Evolutionary conservation across 2,888 invertebrate species (phyloP).

Genomic region (Schrankia costaestrigalis): DNA sequence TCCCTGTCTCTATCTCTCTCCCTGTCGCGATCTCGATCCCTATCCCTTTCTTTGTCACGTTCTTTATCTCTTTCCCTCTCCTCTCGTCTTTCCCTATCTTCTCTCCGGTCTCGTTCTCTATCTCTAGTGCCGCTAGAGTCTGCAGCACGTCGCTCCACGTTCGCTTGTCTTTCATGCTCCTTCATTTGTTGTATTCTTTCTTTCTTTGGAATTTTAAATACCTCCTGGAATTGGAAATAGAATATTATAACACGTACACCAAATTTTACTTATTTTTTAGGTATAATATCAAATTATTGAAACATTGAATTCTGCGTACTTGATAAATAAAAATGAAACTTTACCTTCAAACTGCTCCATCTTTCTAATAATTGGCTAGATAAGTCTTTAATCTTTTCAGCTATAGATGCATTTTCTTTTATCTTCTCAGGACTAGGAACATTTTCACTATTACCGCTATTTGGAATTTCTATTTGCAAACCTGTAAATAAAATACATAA

Average conservation of each 20-base stretch:
- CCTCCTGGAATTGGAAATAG: constrained; percentile 57
- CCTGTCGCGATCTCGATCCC: constrained; percentile 44
- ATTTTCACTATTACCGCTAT: constrained; percentile 40
- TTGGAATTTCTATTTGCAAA: constrained; percentile 60
- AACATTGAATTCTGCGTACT: too few species aligned
- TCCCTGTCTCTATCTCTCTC: constrained; percentile 33
- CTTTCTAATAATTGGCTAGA: constrained; percentile 84
- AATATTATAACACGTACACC: not conserved
- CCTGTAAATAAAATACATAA: constrained; percentile 49
- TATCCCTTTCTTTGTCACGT: constrained; percentile 45
- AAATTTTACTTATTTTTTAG: too few species aligned
- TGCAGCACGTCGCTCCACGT: constrained; percentile 77
- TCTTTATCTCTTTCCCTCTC: constrained; percentile 52
- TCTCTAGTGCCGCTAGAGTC: constrained; percentile 70
- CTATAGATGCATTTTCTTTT: constrained; percentile 52
- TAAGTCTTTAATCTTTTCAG: constrained; percentile 80
- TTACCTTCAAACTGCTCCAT: constrained; percentile 86
- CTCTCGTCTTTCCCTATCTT: constrained; percentile 45
- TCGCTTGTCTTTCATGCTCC: constrained; percentile 95
- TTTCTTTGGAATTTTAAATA: constrained; percentile 95
- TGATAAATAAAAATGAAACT: too few species aligned
- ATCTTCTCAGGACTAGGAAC: constrained; percentile 46
- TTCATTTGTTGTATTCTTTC: constrained; percentile 97
- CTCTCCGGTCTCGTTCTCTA: constrained; percentile 46
- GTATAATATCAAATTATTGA: too few species aligned